Percentiles rank a stretch among this genome's conserved stretches.
These are phyloP conservation scores for Psephotus haematonotus DNA, from an alignment of 2,113 vertebrate species.

Conservation along the genomic window DNA sequence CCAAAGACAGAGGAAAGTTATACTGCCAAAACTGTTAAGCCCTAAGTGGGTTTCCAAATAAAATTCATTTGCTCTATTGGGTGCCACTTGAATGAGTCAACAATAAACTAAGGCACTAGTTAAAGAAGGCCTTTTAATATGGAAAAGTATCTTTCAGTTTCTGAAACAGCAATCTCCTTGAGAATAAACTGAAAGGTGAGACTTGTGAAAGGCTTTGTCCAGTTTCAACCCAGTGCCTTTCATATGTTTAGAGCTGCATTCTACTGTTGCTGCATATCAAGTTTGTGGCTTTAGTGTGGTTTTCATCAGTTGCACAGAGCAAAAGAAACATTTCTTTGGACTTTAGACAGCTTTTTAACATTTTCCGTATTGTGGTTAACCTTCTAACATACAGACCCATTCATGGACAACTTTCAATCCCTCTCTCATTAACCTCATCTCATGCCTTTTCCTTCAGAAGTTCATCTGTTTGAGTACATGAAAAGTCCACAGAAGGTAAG, in stretches of 20 bases:
- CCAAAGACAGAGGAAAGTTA: constrained; percentile 52
- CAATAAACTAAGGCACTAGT: constrained; percentile 53
- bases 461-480: not conserved
- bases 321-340: constrained; percentile 47
- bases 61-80: constrained; percentile 61
- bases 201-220: constrained; percentile 61
- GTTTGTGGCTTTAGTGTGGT: constrained; percentile 21
- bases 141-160: constrained; percentile 57
- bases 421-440: not conserved
- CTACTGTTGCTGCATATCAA: constrained; percentile 62
- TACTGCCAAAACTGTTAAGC: constrained; percentile 54
- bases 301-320: constrained; percentile 2
- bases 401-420: not conserved
- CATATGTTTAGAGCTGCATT: constrained; percentile 41
- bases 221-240: constrained; percentile 38
- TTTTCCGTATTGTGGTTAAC: not conserved
- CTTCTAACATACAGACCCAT: constrained; percentile 6
- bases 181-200: constrained; percentile 64
- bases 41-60: constrained; percentile 51
- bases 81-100: constrained; percentile 57
- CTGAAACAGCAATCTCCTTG: constrained; percentile 45
- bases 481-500: not conserved
- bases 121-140: constrained; percentile 50
- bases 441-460: not conserved
- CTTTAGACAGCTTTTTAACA: constrained; percentile 32